phyloP scores from a whole-genome alignment of 2,113 vertebrate species.

The Natator depressus region DNA sequence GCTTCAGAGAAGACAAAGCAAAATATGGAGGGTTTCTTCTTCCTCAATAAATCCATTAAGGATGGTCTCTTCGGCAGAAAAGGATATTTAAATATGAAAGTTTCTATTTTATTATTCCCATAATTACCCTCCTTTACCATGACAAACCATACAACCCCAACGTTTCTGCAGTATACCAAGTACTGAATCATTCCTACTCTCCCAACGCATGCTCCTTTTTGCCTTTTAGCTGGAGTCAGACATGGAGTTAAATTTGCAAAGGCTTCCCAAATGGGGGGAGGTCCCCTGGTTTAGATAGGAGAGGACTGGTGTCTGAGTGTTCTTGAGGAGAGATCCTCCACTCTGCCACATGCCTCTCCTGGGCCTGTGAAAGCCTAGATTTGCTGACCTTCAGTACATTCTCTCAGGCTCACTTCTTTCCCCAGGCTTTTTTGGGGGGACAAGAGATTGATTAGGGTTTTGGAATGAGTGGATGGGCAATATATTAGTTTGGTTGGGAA shows the following conservation, averaged over 20 bases:
- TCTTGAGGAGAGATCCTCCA: not conserved
- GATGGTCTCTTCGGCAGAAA: not conserved
- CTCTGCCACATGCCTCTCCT: not conserved
- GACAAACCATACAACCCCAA: not conserved
- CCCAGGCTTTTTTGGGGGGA: not conserved
- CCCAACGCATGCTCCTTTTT: not conserved
- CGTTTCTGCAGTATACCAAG: not conserved
- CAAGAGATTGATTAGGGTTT: not conserved
- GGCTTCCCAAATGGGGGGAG: not conserved
- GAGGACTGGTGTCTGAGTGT: not conserved
- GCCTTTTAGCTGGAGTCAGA: not conserved
- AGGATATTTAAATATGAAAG: not conserved
- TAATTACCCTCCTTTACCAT: not conserved
- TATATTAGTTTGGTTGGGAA: not conserved
- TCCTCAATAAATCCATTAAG: not conserved
- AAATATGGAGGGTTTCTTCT: not conserved
- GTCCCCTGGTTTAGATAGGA: not conserved
- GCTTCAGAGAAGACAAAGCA: not conserved
- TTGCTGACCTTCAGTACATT: not conserved
- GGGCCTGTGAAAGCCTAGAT: not conserved
- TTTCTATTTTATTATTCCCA: not conserved
- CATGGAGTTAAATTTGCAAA: slow-evolving; percentile 2
- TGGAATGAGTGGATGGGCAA: not conserved
- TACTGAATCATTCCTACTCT: not conserved
- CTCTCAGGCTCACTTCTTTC: accelerated